Evolutionary conservation across 2,797 vertebrate species (phyloP).

Genomic region (Tarsius wallacei): DNA sequence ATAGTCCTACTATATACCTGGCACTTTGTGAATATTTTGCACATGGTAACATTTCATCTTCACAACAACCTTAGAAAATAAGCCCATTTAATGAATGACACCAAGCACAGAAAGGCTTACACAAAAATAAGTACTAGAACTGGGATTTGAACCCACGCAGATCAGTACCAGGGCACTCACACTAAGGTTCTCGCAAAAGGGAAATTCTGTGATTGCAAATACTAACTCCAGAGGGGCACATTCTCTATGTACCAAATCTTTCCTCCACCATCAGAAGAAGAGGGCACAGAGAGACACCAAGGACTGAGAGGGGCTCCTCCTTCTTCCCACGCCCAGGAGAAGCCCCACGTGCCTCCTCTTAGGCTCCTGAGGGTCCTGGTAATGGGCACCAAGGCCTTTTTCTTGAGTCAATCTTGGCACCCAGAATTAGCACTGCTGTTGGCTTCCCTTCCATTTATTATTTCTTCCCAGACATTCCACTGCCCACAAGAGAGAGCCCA

Average conservation of each 20-base stretch:
- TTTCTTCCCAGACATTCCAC: neutral
- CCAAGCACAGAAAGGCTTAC: neutral
- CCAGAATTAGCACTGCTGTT: fast-evolving
- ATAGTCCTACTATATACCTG: fast-evolving
- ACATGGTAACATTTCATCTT: fast-evolving
- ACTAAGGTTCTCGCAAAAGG: fast-evolving
- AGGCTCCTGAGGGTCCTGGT: neutral
- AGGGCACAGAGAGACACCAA: neutral
- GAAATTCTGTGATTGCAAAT: fast-evolving
- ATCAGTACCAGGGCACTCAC: fast-evolving
- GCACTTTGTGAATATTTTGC: neutral
- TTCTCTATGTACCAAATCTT: fast-evolving
- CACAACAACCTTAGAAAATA: neutral
- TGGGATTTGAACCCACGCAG: neutral
- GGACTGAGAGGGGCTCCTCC: too few relatives aligned
- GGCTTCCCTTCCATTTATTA: neutral
- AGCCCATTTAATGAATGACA: fast-evolving
- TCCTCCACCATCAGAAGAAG: neutral
- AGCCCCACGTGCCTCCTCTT: neutral
- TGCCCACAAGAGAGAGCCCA: neutral
- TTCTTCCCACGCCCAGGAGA: neutral
- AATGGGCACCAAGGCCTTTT: too few relatives aligned
- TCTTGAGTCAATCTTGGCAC: neutral
- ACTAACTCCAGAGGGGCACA: too few relatives aligned
- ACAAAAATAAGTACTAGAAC: neutral